Evolutionary conservation across 2,113 vertebrate genomes (phyloP).

Genomic region (Hymenochirus boettgeri): DNA sequence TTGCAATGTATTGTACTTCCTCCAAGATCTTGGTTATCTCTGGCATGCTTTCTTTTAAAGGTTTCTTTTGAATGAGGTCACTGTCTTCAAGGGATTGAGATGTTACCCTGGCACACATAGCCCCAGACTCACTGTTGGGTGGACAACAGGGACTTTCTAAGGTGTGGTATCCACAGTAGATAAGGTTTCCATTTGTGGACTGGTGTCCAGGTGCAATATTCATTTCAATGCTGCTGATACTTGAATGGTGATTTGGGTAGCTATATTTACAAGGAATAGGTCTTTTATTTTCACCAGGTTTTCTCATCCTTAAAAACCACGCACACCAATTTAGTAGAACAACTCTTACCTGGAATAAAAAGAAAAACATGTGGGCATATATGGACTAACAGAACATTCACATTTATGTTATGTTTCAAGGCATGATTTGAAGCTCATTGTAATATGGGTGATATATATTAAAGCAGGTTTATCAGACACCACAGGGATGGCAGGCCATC

Average conservation of each 20-base stretch:
- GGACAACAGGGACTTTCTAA: conserved; percentile 68
- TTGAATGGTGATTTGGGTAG: conserved; percentile 57
- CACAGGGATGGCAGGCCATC: too few relatives aligned
- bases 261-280: conserved; percentile 63
- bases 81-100: conserved; percentile 54
- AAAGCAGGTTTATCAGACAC: too few relatives aligned
- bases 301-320: conserved; percentile 87
- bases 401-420: too few relatives aligned
- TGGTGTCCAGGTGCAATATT: conserved; percentile 62
- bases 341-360: conserved; percentile 60
- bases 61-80: conserved; percentile 55
- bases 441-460: too few relatives aligned
- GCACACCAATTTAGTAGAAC: conserved; percentile 83
- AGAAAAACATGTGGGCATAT: neutral
- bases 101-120: conserved; percentile 51
- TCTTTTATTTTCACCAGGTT: conserved; percentile 71
- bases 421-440: too few relatives aligned
- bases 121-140: conserved; percentile 59
- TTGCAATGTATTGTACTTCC: conserved; percentile 80
- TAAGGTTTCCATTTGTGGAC: conserved; percentile 66
- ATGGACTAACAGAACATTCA: too few relatives aligned
- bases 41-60: conserved; percentile 58
- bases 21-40: conserved; percentile 74
- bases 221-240: conserved; percentile 72
- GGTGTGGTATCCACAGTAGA: conserved; percentile 63